Conservation (phyloP, 1,140 invertebrate species). For the Penaeus vannamei region DNA sequence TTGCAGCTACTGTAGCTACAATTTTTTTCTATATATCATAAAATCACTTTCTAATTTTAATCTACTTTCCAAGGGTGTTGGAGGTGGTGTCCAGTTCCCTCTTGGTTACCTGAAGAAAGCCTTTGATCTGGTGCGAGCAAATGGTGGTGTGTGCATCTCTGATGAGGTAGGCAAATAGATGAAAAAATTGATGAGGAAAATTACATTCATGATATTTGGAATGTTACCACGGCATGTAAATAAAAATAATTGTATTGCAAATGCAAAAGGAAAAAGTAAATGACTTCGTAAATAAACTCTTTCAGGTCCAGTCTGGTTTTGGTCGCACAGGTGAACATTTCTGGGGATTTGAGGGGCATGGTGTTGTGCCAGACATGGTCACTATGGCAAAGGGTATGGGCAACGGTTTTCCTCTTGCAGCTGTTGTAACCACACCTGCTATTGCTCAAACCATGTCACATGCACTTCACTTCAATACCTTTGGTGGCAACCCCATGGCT, state of each 20-base stretch:
- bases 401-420: conserved; percentile 95
- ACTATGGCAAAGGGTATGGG: conserved; percentile 91
- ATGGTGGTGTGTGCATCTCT: conserved; percentile 90
- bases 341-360: conserved; percentile 95
- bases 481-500: conserved; percentile 93
- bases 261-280: too few relatives aligned
- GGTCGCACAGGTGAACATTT: conserved; percentile 93
- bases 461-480: conserved; percentile 95
- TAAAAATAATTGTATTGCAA: too few relatives aligned
- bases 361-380: conserved; percentile 91
- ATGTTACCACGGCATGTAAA: neutral
- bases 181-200: too few relatives aligned
- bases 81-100: conserved; percentile 92
- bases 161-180: conserved; percentile 82
- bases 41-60: neutral
- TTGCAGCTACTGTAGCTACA: too few relatives aligned
- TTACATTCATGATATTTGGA: neutral
- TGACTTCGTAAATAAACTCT: neutral
- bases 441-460: conserved; percentile 82
- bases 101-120: conserved; percentile 88
- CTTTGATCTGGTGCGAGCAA: conserved; percentile 82
- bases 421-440: conserved; percentile 90
- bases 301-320: conserved; percentile 94
- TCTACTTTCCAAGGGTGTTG: conserved; percentile 80
- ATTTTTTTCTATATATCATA: neutral